Base-by-base conservation (phyloP, 1,140 invertebrate genomes). In the Dendrolimus kikuchii region DNA sequence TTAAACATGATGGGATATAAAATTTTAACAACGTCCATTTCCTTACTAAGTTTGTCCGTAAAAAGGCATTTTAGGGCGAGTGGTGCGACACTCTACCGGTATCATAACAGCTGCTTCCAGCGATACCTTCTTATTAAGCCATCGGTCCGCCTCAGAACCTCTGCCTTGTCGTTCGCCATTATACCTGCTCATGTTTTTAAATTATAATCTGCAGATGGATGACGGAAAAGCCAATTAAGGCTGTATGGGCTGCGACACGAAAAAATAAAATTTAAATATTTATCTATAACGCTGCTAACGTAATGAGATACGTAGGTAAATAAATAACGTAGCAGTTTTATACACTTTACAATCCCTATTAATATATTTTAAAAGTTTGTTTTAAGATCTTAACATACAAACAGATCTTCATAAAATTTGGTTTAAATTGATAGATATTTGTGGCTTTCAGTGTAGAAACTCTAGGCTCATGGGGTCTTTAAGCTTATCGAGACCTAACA, bases 61-160 rank as follows among this genome's bases (percentile, higher is more conserved):
- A 78, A 81, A 77, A 73, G 66, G 59, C 66, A 60, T 77, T 79
- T 78, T 73, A 76, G 73, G 74, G 68, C 74, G 81, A 82, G 73
- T 81, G 75, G 78, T 71, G 77, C 71, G 77, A 81, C 82, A 83
- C 79, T 80, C 74, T 80, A 71, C 65, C 75, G 76, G 82, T 82
- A 81, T 83, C 79, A 81, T 79, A 86, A 77, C 80, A 86, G 82
- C 78, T 83, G 82, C 74, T 82, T 59, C 77, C 70, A 71, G 60
- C 73, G 80, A 86, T 82, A 83, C 80, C 72, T 75, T 77, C 76
- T 75, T 82, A 86, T 86, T 86, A 86, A 83, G 78, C 68, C 71
- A 74, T 81, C 73, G 74, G 64, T 63, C 68, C 46, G 51, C 49
- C 45, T 43, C 23, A 44, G 38, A 52, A 69, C 61, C 60, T 60